phyloP scores from a whole-genome alignment of 2,113 vertebrate species.

The Oryzias woworae region DNA sequence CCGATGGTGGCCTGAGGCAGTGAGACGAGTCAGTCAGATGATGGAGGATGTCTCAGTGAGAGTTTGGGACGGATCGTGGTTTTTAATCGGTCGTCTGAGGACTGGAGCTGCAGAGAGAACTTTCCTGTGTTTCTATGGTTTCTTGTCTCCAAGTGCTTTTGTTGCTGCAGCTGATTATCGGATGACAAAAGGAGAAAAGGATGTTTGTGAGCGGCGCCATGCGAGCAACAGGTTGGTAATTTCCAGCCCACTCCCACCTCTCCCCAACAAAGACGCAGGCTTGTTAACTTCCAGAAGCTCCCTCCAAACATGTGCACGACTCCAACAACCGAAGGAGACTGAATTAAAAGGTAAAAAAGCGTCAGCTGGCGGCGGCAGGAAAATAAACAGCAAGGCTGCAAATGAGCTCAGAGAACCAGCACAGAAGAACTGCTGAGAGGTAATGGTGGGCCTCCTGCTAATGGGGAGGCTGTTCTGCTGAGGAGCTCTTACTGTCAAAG shows the following conservation, averaged over 20 bases:
- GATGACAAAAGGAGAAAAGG: conserved; percentile 22
- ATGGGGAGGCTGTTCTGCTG: conserved; percentile 37
- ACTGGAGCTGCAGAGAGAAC: conserved; percentile 22
- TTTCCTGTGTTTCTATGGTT: conserved; percentile 19
- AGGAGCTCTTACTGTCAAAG: conserved; percentile 49
- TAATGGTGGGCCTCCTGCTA: conserved; percentile 35
- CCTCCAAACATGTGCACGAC: conserved; percentile 3
- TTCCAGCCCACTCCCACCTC: conserved; percentile 19
- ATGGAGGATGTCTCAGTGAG: neutral
- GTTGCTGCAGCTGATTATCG: conserved; percentile 42
- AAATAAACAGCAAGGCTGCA: conserved; percentile 3
- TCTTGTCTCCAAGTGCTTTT: conserved; percentile 17
- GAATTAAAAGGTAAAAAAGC: neutral
- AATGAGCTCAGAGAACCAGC: conserved; percentile 31
- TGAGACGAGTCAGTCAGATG: conserved; percentile 15
- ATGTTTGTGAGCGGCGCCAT: conserved; percentile 4
- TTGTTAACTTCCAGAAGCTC: conserved; percentile 24
- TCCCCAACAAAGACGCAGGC: conserved; percentile 27
- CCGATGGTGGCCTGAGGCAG: conserved; percentile 32
- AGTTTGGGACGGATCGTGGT: no score
- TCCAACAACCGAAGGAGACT: conserved; percentile 7
- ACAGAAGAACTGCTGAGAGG: conserved; percentile 19
- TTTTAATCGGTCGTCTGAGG: conserved; percentile 17
- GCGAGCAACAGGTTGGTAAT: conserved; percentile 46
- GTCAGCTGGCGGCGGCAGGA: neutral